Conservation (phyloP, 2,113 vertebrate species). For the Eubucco bourcierii region DNA sequence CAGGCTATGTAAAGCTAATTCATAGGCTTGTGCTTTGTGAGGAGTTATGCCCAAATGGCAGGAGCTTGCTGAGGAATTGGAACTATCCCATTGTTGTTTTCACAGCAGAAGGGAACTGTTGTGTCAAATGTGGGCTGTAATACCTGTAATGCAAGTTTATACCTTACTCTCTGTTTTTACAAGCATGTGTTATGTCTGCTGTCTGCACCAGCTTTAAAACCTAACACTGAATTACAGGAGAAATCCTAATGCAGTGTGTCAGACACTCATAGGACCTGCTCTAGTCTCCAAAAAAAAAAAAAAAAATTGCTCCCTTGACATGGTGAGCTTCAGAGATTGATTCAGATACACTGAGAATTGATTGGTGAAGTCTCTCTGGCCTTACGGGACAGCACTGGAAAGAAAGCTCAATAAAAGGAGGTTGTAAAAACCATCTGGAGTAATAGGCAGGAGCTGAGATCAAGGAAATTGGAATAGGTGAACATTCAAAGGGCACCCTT, state of each 20-base stretch:
- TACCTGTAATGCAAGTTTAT: conserved; percentile 36
- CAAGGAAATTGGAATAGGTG: neutral
- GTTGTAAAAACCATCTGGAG: conserved; percentile 13
- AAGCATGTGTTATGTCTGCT: neutral
- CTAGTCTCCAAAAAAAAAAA: neutral
- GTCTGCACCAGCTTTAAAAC: conserved; percentile 15
- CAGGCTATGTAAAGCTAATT: neutral
- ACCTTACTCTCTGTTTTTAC: neutral
- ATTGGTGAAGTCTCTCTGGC: conserved; percentile 46
- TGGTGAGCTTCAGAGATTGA: conserved; percentile 57
- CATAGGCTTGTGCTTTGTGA: neutral
- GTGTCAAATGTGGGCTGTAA: neutral
- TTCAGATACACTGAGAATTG: conserved; percentile 55
- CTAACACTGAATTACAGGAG: conserved; percentile 38
- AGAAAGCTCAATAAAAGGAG: conserved; percentile 44
- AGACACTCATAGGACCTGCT: neutral
- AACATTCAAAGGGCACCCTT: neutral
- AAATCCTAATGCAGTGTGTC: conserved; percentile 28
- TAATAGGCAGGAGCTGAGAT: neutral
- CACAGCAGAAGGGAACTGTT: neutral
- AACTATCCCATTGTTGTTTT: neutral
- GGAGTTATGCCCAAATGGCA: neutral
- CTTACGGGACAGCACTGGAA: conserved; percentile 1
- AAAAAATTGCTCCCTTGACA: conserved; percentile 42
- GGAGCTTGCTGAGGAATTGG: conserved; percentile 1